Evolutionary conservation across 1,140 invertebrate genomes (phyloP).

Genomic region (Coenobita brevimanus): DNA sequence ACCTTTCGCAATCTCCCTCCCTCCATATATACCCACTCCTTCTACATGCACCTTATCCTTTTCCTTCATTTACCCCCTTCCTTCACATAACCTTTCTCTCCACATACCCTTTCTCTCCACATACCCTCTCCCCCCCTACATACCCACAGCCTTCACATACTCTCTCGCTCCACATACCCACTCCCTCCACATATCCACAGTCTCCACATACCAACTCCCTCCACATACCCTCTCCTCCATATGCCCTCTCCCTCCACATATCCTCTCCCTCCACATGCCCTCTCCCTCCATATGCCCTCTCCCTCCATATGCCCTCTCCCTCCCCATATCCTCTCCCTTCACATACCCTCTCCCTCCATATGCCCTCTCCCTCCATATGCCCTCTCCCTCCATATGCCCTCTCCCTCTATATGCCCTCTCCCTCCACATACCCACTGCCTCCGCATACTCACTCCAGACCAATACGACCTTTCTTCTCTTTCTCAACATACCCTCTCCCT

Average conservation of each 20-base stretch:
- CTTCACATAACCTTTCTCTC: not conserved
- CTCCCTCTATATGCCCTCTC: not conserved
- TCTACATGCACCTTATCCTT: too few species aligned
- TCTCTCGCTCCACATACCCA: not conserved
- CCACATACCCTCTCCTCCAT: not conserved
- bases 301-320: too few species aligned
- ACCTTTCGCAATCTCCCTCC: too few species aligned
- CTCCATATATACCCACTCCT: too few species aligned
- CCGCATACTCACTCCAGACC: not conserved
- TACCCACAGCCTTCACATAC: not conserved
- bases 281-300: too few species aligned
- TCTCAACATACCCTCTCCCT: not conserved
- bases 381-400: too few species aligned
- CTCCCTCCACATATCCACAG: not conserved
- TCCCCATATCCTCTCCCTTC: too few species aligned
- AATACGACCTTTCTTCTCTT: not conserved
- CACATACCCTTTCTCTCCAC: not conserved
- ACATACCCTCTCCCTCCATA: too few species aligned
- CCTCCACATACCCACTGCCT: not conserved
- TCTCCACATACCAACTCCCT: conserved; percentile 11
- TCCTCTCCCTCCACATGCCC: too few species aligned
- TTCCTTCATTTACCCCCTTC: not conserved
- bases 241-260: too few species aligned
- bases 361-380: too few species aligned
- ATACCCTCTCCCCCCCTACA: not conserved